Base-by-base conservation (phyloP, 2,888 invertebrate species). In the Rotaria macrura region DNA sequence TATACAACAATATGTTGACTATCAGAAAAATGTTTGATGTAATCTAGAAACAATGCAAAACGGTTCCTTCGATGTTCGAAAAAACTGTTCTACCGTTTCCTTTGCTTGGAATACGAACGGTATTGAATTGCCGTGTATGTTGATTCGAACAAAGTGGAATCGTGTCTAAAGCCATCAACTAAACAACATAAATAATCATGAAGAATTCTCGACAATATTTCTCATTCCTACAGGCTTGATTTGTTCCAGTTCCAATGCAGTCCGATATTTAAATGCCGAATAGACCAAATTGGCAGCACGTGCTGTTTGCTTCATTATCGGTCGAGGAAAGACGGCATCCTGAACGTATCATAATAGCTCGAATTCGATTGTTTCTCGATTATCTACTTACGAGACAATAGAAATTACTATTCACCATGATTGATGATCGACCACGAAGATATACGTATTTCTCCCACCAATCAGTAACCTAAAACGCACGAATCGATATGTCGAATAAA, bases 371-470 rank as follows among this genome's bases (percentile, higher is more conserved):
- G 10, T 43, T 43, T 43, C 43, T 43, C 43, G 10, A 43, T 43
- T 5, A 43, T 29, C 91, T 55, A 90, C 91, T 88, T 88, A 91
- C 92, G 85, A 96, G 95, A 85, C 96, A 98, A 91, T 99, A 99
- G 92, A 97, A 99, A 92, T 99, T 99, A 83, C 96, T 96, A 92
- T 98, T 98, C 87, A 99, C 95, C 95, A 99, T 97, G 84, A 99
- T 93, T 0, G 98, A 96, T 2, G 95, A 95, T 86, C 99, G 93
- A 34, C 97, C 97, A 85, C 97, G 93, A 54, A 99, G 93, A 91
- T 99, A 99, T 38, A 99, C 97, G 90, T 96, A 99, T 91, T 99
- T 97, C 91, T 99, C 99, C 99, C 99, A 99, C 99, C 99, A 99
- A 93, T 99, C 99, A 2, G 79, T 43, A 2, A 79, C 79, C 79